Evolutionary conservation across 2,888 invertebrate genomes (phyloP), one percentile per base, ranked within the genome.

Genomic region (Podotricha telesiphe): DNA sequence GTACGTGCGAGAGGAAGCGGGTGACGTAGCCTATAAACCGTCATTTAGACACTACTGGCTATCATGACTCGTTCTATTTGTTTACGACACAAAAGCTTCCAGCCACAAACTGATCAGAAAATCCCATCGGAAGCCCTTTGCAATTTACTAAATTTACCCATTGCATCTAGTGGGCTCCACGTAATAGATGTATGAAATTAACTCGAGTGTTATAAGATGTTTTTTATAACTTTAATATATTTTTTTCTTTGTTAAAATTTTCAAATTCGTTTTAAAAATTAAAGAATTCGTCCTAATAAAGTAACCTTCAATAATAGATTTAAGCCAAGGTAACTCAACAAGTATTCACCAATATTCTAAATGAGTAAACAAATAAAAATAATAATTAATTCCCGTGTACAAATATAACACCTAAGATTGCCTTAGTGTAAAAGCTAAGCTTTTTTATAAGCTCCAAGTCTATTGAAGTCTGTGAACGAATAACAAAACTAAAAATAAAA

Each of bases 1-100:
- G 88, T 91, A 91, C 91, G 87, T 82, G 85, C 83, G 86, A 86
- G 88, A 90, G 89, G 90, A 89, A 91, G 81, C 89, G 84, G 81
- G 84, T 91, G 91, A 91, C 92, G 92, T 91, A 84, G 83, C 74
- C 77, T 73, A 70, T 75, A 77, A 83, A 78, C 88, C 90, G 91
- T 91, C 91, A 90, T 86, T 87, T 86, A 80, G 85, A 85, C 86
- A 85, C 79, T 85, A 79, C 81, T 82, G 82, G 81, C 82, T 79
- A 81, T 80, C 85, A 85, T 85, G 84, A 86, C 81, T 86, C 82
- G 85, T 78, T 79, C 79, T 79, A 83, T 85, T 85, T 82, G 83
- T 83, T 83, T 82, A 82, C 80, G 74, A 80, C 81, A 83, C 82
- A 83, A 83, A 82, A 83, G 78, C 80, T 78, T 71, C 72, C 64